Conservation (phyloP, 1,140 invertebrate genomes). For the Helicorthomorpha holstii region DNA sequence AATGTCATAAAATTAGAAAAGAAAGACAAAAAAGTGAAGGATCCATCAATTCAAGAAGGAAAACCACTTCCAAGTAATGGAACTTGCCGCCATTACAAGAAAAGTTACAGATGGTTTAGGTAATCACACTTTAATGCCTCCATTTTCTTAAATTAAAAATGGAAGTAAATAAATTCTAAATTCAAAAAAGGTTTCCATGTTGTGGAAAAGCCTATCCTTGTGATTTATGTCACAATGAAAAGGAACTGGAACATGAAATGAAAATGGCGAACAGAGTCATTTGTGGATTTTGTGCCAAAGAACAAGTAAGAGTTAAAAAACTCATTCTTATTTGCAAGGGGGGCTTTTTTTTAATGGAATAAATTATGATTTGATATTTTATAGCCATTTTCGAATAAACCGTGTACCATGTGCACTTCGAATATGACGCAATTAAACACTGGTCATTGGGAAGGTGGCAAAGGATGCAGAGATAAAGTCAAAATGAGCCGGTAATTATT, state of each 20-base stretch:
- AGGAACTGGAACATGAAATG: constrained; percentile 26
- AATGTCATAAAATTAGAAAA: background rate
- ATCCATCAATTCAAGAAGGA: constrained; percentile 22
- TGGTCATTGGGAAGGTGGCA: constrained; percentile 27
- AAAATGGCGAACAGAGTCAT: constrained; percentile 26
- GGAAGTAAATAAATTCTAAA: background rate
- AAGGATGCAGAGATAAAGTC: constrained; percentile 26
- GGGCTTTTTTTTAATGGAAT: constrained; percentile 3
- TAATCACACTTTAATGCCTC: constrained; percentile 7
- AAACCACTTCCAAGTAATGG: constrained; percentile 25
- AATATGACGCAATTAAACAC: constrained; percentile 18
- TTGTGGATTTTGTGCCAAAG: constrained; percentile 29
- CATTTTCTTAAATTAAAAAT: background rate
- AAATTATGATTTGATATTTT: constrained; percentile 6
- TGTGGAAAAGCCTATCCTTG: constrained; percentile 29
- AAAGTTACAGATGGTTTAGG: constrained; percentile 29
- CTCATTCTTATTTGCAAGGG: too few relatives aligned
- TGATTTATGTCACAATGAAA: constrained; percentile 28
- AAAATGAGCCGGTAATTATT: constrained; percentile 22
- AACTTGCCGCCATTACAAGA: constrained; percentile 29
- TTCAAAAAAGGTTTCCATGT: constrained; percentile 24
- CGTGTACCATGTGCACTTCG: constrained; percentile 20
- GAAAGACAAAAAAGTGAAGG: constrained; percentile 11
- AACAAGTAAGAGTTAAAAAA: constrained; percentile 20
- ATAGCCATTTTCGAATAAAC: constrained; percentile 20